These are phyloP conservation scores for Euplexia lucipara DNA, from an alignment of 2,888 invertebrate genomes.

Conservation along the genomic window DNA sequence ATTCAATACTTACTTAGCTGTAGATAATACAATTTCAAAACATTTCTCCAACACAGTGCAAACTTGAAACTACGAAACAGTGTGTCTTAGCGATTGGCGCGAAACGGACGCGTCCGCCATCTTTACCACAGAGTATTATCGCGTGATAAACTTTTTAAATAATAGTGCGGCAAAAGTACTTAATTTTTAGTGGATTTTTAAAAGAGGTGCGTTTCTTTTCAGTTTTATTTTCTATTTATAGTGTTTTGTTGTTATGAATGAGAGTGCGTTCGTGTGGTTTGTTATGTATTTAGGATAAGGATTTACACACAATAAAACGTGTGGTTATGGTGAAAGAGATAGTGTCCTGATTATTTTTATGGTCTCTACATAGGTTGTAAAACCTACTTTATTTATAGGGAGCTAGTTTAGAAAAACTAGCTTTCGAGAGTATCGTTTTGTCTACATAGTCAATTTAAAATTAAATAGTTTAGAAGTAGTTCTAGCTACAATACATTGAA, in stretches of 20 bases:
- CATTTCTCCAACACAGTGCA: background rate
- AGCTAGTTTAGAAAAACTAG: background rate
- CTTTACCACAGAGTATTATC: conserved; percentile 31
- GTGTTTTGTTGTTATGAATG: background rate
- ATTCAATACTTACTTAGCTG: background rate
- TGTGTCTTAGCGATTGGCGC: conserved; percentile 41
- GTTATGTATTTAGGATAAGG: conserved; percentile 42
- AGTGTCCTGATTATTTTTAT: background rate
- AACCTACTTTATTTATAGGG: too few relatives aligned
- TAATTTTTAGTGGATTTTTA: background rate
- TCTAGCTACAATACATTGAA: too few relatives aligned
- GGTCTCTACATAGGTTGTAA: background rate
- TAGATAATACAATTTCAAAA: conserved; percentile 14
- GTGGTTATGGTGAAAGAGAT: background rate
- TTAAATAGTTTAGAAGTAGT: too few relatives aligned
- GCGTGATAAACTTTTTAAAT: conserved; percentile 17
- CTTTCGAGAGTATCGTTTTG: too few relatives aligned
- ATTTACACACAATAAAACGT: background rate
- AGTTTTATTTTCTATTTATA: background rate
- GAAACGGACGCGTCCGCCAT: conserved; percentile 51
- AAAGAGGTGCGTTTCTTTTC: conserved; percentile 26
- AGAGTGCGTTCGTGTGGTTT: conserved; percentile 4
- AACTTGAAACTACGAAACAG: conserved; percentile 34
- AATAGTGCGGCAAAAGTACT: conserved; percentile 7
- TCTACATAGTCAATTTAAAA: too few relatives aligned